Conservation (phyloP, 1,140 invertebrate species). For the Armadillidium nasatum region DNA sequence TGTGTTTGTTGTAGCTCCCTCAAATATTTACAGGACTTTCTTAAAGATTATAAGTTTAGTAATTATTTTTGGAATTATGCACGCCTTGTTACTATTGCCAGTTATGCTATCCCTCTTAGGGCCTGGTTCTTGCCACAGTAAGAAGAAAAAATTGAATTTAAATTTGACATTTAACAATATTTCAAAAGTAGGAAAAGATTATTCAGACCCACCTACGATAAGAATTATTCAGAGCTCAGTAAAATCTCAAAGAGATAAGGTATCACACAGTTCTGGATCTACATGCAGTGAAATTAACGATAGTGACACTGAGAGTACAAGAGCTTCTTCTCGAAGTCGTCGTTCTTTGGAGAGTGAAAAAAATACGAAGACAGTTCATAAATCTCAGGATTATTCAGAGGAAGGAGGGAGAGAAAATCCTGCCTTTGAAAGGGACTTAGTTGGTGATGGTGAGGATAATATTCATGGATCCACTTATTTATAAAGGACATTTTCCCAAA, state of each 20-base stretch:
- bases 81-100: constrained; percentile 85
- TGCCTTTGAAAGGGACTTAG: too few species aligned
- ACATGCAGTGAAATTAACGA: neutral
- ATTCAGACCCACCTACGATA: neutral
- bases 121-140: constrained; percentile 59
- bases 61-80: constrained; percentile 88
- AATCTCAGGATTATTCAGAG: too few species aligned
- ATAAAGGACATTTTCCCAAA: too few species aligned
- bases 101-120: constrained; percentile 85
- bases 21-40: constrained; percentile 96
- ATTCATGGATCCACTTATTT: too few species aligned
- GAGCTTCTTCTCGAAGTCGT: neutral
- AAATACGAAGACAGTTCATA: neutral
- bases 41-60: constrained; percentile 98
- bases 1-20: constrained; percentile 79
- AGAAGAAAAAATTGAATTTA: constrained; percentile 49
- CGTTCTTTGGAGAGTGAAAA: neutral
- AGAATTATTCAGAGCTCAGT: neutral
- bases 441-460: too few species aligned
- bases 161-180: neutral
- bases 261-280: neutral
- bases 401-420: too few species aligned
- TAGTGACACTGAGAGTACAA: neutral
- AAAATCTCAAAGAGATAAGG: neutral
- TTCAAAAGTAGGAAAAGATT: neutral